phyloP scores from a whole-genome alignment of 2,113 vertebrate genomes.

The Takifugu bimaculatus region DNA sequence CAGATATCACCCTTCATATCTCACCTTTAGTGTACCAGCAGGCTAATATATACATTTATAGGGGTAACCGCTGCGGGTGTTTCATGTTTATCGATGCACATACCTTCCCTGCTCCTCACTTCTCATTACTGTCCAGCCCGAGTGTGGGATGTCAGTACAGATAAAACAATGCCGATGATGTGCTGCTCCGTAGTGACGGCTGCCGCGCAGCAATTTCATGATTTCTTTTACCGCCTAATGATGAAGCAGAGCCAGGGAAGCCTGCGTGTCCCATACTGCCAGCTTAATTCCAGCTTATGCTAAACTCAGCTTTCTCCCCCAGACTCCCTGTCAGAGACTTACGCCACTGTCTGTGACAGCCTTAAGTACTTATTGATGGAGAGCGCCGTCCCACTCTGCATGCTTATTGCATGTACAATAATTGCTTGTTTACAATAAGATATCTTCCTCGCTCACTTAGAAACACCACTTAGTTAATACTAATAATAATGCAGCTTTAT shows the following conservation, averaged over 20 bases:
- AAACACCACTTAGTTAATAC: slow-evolving; percentile 45
- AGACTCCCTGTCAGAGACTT: slow-evolving; percentile 53
- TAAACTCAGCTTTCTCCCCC: slow-evolving; percentile 47
- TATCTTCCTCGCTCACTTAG: slow-evolving; percentile 30
- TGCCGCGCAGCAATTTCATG: slow-evolving; percentile 39
- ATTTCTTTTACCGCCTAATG: slow-evolving; percentile 49
- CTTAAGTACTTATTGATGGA: slow-evolving; percentile 68
- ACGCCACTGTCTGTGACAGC: slow-evolving; percentile 57
- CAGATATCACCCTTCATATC: background rate
- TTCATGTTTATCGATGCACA: slow-evolving; percentile 8
- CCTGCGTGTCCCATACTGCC: slow-evolving; percentile 64
- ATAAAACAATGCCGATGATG: slow-evolving; percentile 32
- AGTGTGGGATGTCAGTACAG: slow-evolving; percentile 21
- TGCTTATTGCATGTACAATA: slow-evolving; percentile 60
- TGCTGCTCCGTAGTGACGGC: slow-evolving; percentile 36
- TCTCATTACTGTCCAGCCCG: slow-evolving; percentile 31
- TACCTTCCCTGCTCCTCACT: background rate
- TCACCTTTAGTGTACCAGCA: background rate
- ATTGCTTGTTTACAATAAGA: slow-evolving; percentile 69
- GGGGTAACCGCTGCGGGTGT: slow-evolving; percentile 6
- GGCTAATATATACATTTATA: slow-evolving; percentile 10
- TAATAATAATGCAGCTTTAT: slow-evolving; percentile 24
- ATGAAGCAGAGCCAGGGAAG: slow-evolving; percentile 53
- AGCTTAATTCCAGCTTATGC: slow-evolving; percentile 73
- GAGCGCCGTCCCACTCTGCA: slow-evolving; percentile 51